These are phyloP conservation scores for Cerastoderma edule DNA, from an alignment of 2,888 invertebrate species.

Conservation along the genomic window DNA sequence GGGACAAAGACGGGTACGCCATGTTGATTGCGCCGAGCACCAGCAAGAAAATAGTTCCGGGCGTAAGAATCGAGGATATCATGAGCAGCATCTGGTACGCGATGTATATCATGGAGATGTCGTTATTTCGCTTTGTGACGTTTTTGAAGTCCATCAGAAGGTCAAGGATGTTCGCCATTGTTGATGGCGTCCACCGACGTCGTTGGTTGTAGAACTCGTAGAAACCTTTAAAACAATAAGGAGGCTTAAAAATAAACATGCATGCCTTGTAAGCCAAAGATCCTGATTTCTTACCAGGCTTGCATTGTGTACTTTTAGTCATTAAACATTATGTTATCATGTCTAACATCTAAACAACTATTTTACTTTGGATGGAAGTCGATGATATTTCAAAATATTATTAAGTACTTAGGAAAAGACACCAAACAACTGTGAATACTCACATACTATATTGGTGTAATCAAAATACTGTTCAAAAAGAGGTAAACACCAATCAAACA, in stretches of 20 bases:
- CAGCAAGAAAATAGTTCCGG: constrained; percentile 90
- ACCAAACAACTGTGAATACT: too few species aligned
- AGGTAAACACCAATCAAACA: too few species aligned
- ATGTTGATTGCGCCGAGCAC: constrained; percentile 85
- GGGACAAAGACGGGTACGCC: constrained; percentile 85
- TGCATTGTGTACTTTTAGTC: not conserved
- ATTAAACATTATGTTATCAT: too few species aligned
- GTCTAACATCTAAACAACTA: too few species aligned
- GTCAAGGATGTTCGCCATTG: constrained; percentile 99
- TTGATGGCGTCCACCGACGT: constrained; percentile 99
- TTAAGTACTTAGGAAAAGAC: too few species aligned
- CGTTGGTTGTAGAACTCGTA: constrained; percentile 96
- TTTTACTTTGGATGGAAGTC: too few species aligned
- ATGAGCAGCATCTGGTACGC: constrained; percentile 76
- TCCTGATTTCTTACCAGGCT: not conserved
- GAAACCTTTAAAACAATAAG: constrained; percentile 63
- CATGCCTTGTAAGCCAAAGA: not conserved
- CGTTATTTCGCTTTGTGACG: constrained; percentile 95
- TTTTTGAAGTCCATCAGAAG: constrained; percentile 84
- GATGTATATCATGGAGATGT: constrained; percentile 89
- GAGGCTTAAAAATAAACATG: not conserved
- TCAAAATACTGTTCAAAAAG: too few species aligned
- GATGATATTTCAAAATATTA: too few species aligned
- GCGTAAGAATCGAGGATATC: constrained; percentile 95
- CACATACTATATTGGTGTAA: too few species aligned